A percentile compares a stretch with the other conserved stretches of the same genome.
Evolutionary conservation across 2,797 vertebrate genomes (phyloP).

Genomic region (Phyllotis vaccarum): DNA sequence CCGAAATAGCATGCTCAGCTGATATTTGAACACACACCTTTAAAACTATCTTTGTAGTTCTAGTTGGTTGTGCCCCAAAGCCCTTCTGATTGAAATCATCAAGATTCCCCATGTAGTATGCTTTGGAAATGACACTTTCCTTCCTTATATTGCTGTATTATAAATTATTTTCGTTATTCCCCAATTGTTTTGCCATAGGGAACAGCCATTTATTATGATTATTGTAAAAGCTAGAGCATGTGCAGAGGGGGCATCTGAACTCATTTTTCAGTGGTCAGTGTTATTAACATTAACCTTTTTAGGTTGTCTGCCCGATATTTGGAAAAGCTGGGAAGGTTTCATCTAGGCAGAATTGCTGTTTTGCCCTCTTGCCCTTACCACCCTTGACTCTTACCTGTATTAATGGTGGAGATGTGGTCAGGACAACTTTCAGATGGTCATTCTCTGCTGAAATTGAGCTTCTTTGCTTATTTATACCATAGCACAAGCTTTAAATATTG

Average conservation of each 20-base stretch:
- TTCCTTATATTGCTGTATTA: slow-evolving; percentile 69
- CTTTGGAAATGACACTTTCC: slow-evolving; percentile 84
- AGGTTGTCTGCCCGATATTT: slow-evolving; percentile 73
- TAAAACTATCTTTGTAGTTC: slow-evolving; percentile 48
- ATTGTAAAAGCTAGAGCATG: slow-evolving; percentile 63
- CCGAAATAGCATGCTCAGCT: background rate
- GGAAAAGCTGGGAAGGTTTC: slow-evolving; percentile 58
- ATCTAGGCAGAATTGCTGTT: slow-evolving; percentile 24
- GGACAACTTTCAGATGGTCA: slow-evolving; percentile 15
- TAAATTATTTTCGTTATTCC: slow-evolving; percentile 80
- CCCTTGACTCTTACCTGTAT: slow-evolving; percentile 29
- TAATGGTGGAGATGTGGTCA: background rate
- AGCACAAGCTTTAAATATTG: slow-evolving; percentile 23
- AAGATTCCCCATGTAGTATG: slow-evolving; percentile 62
- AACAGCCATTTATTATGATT: slow-evolving; percentile 77
- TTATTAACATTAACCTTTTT: slow-evolving; percentile 85
- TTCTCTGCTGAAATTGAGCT: background rate
- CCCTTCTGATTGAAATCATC: slow-evolving; percentile 28
- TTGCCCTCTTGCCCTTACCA: slow-evolving; percentile 64
- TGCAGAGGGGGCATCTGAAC: slow-evolving; percentile 66
- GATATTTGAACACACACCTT: background rate
- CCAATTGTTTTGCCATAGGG: slow-evolving; percentile 79
- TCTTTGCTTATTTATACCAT: background rate
- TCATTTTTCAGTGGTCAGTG: slow-evolving; percentile 83
- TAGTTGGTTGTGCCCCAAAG: slow-evolving; percentile 54